A percentile compares a stretch with the other conserved stretches of the same genome.
Conservation (phyloP, 2,113 vertebrate genomes). For the Isurus oxyrinchus region DNA sequence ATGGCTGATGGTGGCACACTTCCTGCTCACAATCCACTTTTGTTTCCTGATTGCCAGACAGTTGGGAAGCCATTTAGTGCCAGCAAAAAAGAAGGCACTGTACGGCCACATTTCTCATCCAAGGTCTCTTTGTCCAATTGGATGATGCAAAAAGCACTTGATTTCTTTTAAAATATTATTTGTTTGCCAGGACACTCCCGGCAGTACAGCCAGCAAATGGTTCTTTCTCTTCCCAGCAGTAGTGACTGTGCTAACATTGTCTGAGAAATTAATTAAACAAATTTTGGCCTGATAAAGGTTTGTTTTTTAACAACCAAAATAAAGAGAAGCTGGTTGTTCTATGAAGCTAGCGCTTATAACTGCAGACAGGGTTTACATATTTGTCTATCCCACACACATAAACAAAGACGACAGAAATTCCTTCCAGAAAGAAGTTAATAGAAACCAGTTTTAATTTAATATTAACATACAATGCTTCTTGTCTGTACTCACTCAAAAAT, state of each 20-base stretch:
- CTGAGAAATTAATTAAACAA: background rate
- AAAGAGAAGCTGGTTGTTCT: background rate
- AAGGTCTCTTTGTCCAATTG: background rate
- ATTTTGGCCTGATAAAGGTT: background rate
- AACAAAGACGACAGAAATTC: background rate
- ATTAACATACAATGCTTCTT: background rate
- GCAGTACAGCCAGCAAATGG: background rate
- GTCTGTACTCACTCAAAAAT: background rate
- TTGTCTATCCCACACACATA: background rate
- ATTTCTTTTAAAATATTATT: background rate
- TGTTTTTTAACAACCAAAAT: background rate
- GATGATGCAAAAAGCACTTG: background rate
- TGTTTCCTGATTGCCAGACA: background rate
- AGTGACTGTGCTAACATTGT: background rate
- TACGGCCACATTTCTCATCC: background rate
- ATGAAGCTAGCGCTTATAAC: too few species aligned
- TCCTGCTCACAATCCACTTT: background rate
- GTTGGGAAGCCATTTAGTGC: background rate
- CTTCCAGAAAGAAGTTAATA: background rate
- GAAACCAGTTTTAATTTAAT: constrained; percentile 22
- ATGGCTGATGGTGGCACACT: background rate
- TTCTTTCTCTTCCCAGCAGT: background rate
- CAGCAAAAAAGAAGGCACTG: background rate
- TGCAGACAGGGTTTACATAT: background rate
- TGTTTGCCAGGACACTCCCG: background rate